These are phyloP conservation scores for Eleginops maclovinus DNA, from an alignment of 2,113 vertebrate genomes.

Conservation along the genomic window DNA sequence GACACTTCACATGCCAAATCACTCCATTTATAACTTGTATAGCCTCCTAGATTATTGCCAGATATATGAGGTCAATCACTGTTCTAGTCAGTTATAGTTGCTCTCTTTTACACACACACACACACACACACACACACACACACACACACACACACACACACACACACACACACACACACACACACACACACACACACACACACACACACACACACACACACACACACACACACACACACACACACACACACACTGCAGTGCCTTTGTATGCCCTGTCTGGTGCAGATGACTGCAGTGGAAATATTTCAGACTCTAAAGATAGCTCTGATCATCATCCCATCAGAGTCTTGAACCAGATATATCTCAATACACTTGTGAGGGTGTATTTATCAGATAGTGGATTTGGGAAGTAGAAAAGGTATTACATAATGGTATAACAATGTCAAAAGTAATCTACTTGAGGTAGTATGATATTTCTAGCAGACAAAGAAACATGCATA, in stretches of 20 bases:
- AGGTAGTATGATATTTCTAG: not conserved
- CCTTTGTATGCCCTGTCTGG: not conserved
- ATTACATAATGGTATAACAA: conserved; percentile 14
- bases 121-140: too few relatives aligned
- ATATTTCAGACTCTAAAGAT: conserved; percentile 35
- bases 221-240: too few relatives aligned
- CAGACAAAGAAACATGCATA: not conserved
- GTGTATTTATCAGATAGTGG: conserved; percentile 2
- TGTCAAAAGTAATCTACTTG: not conserved
- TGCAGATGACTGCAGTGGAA: conserved; percentile 6
- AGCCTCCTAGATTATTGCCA: conserved; percentile 12
- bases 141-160: not conserved
- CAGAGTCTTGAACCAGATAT: conserved; percentile 37
- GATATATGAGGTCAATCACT: conserved; percentile 19
- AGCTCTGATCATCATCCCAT: conserved; percentile 18
- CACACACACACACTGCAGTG: not conserved
- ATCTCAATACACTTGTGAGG: conserved; percentile 2
- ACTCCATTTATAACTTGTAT: conserved; percentile 34
- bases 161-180: not conserved
- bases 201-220: too few relatives aligned
- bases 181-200: too few relatives aligned
- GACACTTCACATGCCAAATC: conserved; percentile 28
- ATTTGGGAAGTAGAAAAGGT: not conserved
- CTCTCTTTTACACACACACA: not conserved
- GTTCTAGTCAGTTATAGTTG: not conserved